These are phyloP conservation scores for Thereva unica DNA, from an alignment of 2,888 invertebrate genomes.

Conservation along the genomic window DNA sequence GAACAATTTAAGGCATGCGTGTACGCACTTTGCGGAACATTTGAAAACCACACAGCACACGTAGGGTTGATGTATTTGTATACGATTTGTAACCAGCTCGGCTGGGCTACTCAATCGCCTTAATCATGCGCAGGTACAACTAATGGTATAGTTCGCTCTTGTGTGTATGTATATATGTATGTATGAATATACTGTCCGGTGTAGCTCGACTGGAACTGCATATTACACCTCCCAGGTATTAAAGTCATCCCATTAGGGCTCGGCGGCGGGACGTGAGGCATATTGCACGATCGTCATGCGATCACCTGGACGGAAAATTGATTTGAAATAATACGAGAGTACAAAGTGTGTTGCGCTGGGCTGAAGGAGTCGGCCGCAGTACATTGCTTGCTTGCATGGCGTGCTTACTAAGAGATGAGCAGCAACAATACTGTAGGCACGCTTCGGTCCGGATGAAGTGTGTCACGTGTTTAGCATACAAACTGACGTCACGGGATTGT, in stretches of 20 bases:
- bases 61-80: slow-evolving; percentile 37
- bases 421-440: slow-evolving; percentile 41
- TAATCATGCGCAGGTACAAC: background rate
- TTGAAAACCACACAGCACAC: slow-evolving; percentile 31
- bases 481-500: slow-evolving; percentile 44
- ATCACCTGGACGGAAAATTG: slow-evolving; percentile 43
- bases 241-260: slow-evolving; percentile 25
- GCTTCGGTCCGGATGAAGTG: slow-evolving; percentile 45
- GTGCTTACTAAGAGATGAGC: slow-evolving; percentile 5
- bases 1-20: slow-evolving; percentile 12
- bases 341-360: slow-evolving; percentile 9
- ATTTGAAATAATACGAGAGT: slow-evolving; percentile 32
- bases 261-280: slow-evolving; percentile 34
- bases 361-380: background rate
- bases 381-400: slow-evolving; percentile 6
- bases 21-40: slow-evolving; percentile 32
- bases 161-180: too few species aligned
- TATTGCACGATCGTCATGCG: slow-evolving; percentile 40
- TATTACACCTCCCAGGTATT: slow-evolving; percentile 23
- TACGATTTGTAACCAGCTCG: slow-evolving; percentile 28
- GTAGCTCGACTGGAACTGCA: slow-evolving; percentile 9
- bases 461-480: slow-evolving; percentile 44
- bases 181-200: background rate
- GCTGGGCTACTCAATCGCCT: slow-evolving; percentile 1
- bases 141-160: background rate